A percentile compares a stretch with the other conserved stretches of the same genome.
These are phyloP conservation scores for Allobates femoralis DNA, from an alignment of 2,797 vertebrate species.

Conservation along the genomic window DNA sequence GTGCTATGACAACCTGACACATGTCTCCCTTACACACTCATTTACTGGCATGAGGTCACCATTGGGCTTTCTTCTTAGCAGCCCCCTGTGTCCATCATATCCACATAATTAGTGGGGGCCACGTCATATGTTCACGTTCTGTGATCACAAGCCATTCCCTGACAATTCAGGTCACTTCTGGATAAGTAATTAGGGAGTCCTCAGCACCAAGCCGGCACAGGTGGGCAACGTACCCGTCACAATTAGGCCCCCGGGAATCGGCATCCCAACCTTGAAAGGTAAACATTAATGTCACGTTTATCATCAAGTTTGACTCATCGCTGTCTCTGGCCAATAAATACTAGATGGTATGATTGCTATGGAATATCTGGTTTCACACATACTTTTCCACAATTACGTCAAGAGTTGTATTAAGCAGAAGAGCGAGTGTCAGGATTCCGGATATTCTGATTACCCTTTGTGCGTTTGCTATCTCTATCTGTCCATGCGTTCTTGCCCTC, in stretches of 20 bases:
- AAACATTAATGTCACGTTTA: neutral
- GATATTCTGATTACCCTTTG: no score
- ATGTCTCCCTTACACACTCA: neutral
- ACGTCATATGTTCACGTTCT: neutral
- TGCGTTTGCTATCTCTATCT: no score
- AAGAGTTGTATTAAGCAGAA: no score
- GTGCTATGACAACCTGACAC: neutral
- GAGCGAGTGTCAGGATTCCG: no score
- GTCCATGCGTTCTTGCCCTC: no score
- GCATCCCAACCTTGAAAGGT: neutral
- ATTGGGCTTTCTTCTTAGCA: neutral
- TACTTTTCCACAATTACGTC: no score
- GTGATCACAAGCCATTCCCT: neutral
- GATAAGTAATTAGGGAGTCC: conserved; percentile 11
- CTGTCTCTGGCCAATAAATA: neutral
- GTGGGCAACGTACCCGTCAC: neutral
- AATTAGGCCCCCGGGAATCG: neutral
- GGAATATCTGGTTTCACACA: neutral
- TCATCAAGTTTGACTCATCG: neutral
- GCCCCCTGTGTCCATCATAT: neutral
- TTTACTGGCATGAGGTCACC: conserved; percentile 3
- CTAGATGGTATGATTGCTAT: neutral
- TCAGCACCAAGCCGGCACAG: neutral
- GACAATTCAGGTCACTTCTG: conserved; percentile 8
- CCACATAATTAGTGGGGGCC: conserved; percentile 3